Evolutionary conservation across 1,140 invertebrate genomes (phyloP), one percentile per base, ranked within the genome.

Genomic region (Bombus confusus): DNA sequence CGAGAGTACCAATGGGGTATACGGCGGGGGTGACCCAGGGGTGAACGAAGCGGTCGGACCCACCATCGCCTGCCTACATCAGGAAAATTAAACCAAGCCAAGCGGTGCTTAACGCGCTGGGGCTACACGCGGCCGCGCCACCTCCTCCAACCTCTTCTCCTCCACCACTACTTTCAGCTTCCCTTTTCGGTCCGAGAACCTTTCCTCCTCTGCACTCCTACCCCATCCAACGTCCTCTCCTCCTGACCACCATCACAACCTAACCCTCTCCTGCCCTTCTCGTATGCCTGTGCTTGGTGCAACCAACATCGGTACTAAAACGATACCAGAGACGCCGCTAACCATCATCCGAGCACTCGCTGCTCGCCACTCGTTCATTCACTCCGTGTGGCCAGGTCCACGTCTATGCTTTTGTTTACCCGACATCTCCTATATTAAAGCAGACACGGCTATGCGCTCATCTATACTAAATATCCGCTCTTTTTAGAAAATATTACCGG

Each of bases 41-140:
- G 90, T 90, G 91, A 91, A 90, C 90, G 89, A 90, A 91, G 87
- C 91, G 91, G 91, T 91, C 90, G 91, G 89, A 92, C 92, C 91
- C 88, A 93, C 92, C 94, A 94, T 93, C 87, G 93, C 91, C 93
- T 94, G 94, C 94, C 94, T 95, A 95, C 94, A 95, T 95, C 94
- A 95, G 93, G 94, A 95, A 95, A 95, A 95, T 95, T 95, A 95
- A 95, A 95, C 92, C 94, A 95, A 95, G 93, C 94, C 94, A 94
- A 95, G 94, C 94, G 94, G 92, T 95, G 94, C 92, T 94, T 95
- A 95, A 95, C 94, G 92, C 94, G 94, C 92, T 94, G 93, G 92
- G 93, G 94, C 94, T 93, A 95, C 93, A 93, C 90, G 92, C 93
- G 86, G 74, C 87, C 86, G 91, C 89, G 91, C 91, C 91, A 93